phyloP scores from a whole-genome alignment of 2,888 invertebrate species.

The Teleiodes luculella region DNA sequence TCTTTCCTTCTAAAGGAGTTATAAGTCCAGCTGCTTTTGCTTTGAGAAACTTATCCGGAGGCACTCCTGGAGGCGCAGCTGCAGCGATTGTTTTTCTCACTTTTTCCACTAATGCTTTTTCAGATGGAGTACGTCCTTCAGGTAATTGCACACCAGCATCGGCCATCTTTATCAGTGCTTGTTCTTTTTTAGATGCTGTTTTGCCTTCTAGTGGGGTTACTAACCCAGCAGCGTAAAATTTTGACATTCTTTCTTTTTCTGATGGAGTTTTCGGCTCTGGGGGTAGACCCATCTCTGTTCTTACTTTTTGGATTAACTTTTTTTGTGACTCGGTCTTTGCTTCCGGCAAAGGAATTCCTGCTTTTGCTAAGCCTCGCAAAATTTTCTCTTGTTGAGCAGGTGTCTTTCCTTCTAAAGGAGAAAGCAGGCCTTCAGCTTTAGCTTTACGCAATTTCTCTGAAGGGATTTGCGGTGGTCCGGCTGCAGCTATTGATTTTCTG shows the following conservation, averaged over 20 bases:
- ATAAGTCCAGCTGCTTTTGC: constrained; percentile 27
- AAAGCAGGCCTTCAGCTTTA: constrained; percentile 31
- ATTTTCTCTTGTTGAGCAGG: constrained; percentile 31
- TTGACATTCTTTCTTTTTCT: constrained; percentile 21
- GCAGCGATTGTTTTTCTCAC: constrained; percentile 18
- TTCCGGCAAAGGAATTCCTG: constrained; percentile 34
- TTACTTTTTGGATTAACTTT: constrained; percentile 31
- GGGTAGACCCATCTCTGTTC: constrained; percentile 29
- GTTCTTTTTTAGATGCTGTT: constrained; percentile 30
- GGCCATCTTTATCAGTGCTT: constrained; percentile 27
- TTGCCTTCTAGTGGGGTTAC: constrained; percentile 28
- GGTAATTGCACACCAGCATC: constrained; percentile 33
- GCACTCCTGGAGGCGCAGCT: constrained; percentile 16
- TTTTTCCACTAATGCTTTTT: constrained; percentile 26
- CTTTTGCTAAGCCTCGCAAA: constrained; percentile 24
- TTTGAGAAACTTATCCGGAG: constrained; percentile 22
- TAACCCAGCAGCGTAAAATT: constrained; percentile 25
- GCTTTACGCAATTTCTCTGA: constrained; percentile 29
- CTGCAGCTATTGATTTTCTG: background rate
- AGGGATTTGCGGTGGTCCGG: constrained; percentile 12
- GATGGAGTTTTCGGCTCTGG: constrained; percentile 20
- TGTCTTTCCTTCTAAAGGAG: constrained; percentile 32
- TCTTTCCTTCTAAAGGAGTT: constrained; percentile 26
- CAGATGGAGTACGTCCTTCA: constrained; percentile 33
- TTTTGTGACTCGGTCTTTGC: constrained; percentile 33